Conservation (phyloP, 2,113 vertebrate species). For the Thymallus thymallus region DNA sequence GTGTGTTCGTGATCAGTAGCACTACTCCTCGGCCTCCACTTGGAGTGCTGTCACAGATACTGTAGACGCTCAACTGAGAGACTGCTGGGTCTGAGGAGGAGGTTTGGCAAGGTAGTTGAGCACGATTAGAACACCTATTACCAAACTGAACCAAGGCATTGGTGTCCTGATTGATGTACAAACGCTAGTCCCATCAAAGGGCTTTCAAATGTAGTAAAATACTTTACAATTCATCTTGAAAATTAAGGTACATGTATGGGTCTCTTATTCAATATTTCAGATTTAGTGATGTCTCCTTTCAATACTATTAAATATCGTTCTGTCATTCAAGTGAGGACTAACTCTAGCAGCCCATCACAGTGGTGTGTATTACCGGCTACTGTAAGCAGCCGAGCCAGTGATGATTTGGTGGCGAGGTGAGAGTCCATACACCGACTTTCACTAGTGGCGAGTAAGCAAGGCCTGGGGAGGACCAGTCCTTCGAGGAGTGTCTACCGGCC, state of each 20-base stretch:
- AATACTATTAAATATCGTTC: conserved; percentile 7
- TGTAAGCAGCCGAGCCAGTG: conserved; percentile 38
- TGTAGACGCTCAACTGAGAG: background rate
- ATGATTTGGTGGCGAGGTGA: conserved; percentile 32
- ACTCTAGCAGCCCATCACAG: conserved; percentile 28
- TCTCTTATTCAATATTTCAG: background rate
- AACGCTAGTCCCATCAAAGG: background rate
- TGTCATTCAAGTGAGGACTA: conserved; percentile 33
- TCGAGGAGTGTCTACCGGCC: conserved; percentile 51
- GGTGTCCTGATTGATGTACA: background rate
- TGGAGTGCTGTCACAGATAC: conserved; percentile 47
- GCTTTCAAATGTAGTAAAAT: background rate
- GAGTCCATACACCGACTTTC: conserved; percentile 67
- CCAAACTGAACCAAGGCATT: no score
- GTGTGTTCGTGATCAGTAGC: conserved; percentile 49
- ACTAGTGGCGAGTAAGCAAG: conserved; percentile 62
- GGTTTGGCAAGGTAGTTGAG: background rate
- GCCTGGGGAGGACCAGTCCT: conserved; percentile 47
- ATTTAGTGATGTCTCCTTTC: background rate
- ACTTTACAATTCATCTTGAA: background rate
- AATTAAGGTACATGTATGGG: background rate
- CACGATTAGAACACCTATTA: no score
- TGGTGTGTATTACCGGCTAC: conserved; percentile 24
- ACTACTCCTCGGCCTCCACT: conserved; percentile 56
- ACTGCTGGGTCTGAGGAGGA: background rate